These are phyloP conservation scores for Dusona sp. DNA, from an alignment of 2,888 invertebrate species.

Conservation along the genomic window DNA sequence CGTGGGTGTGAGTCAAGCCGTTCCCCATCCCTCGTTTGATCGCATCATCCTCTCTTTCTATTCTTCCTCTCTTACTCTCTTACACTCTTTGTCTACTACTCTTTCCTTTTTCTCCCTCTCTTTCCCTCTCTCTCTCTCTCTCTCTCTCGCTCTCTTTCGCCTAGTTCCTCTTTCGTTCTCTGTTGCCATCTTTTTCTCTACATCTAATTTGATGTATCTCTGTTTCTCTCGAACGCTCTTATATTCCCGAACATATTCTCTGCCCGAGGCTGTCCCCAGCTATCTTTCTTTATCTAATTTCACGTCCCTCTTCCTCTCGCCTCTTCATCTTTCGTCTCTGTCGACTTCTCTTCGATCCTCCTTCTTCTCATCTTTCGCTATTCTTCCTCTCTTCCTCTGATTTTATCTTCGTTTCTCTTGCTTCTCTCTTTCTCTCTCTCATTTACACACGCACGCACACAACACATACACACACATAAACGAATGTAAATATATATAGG, in stretches of 20 bases:
- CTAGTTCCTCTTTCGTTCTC: conserved; percentile 33
- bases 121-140: conserved; percentile 16
- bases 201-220: conserved; percentile 62
- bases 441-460: background rate
- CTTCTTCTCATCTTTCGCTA: background rate
- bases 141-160: conserved; percentile 23
- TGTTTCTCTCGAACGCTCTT: conserved; percentile 50
- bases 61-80: conserved; percentile 38
- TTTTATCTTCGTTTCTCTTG: conserved; percentile 58
- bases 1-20: conserved; percentile 48
- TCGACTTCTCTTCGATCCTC: conserved; percentile 3
- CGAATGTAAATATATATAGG: background rate
- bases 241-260: conserved; percentile 45
- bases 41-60: conserved; percentile 53
- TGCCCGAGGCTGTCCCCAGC: conserved; percentile 51
- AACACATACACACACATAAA: background rate
- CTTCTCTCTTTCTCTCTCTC: background rate
- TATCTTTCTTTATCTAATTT: conserved; percentile 64
- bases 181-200: conserved; percentile 38
- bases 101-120: conserved; percentile 17
- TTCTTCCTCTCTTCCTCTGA: conserved; percentile 35
- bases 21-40: conserved; percentile 42
- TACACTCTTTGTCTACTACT: background rate
- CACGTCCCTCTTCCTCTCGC: conserved; percentile 35
- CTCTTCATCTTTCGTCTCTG: conserved; percentile 20